A percentile compares a stretch with the other conserved stretches of the same genome.
These are phyloP conservation scores for Penaeus vannamei DNA, from an alignment of 1,140 invertebrate species.

Conservation along the genomic window DNA sequence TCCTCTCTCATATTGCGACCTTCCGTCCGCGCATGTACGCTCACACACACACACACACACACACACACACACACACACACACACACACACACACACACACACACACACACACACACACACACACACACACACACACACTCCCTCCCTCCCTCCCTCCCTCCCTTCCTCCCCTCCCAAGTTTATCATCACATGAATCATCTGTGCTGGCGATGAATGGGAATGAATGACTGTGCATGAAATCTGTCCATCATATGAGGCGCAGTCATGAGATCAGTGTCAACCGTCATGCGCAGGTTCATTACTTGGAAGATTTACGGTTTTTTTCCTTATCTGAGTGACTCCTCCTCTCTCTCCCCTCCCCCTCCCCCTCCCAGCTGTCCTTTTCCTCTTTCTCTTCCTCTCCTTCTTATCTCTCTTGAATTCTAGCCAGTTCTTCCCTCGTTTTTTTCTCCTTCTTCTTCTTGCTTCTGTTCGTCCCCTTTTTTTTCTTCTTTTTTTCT, in stretches of 20 bases:
- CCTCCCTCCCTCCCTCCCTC: neutral
- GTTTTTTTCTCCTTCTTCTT: neutral
- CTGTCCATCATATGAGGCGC: no score
- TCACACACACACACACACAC: neutral
- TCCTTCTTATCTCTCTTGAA: neutral
- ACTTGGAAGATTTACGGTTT: no score
- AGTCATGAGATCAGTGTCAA: no score
- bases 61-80: slow-evolving; percentile 33
- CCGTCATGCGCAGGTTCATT: no score
- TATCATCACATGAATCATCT: no score
- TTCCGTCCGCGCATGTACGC: neutral
- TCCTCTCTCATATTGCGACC: no score
- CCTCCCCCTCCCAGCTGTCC: neutral
- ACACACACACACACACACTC: neutral
- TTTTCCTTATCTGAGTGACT: neutral
- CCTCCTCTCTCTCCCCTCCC: neutral
- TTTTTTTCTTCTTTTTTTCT: neutral
- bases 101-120: neutral
- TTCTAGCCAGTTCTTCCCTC: neutral
- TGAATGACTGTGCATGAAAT: no score
- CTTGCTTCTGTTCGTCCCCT: neutral
- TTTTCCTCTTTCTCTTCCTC: neutral
- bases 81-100: neutral
- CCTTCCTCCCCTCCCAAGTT: neutral
- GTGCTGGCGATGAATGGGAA: no score